Evolutionary conservation across 1,140 invertebrate genomes (phyloP).

Genomic region (Drosophila insularis): DNA sequence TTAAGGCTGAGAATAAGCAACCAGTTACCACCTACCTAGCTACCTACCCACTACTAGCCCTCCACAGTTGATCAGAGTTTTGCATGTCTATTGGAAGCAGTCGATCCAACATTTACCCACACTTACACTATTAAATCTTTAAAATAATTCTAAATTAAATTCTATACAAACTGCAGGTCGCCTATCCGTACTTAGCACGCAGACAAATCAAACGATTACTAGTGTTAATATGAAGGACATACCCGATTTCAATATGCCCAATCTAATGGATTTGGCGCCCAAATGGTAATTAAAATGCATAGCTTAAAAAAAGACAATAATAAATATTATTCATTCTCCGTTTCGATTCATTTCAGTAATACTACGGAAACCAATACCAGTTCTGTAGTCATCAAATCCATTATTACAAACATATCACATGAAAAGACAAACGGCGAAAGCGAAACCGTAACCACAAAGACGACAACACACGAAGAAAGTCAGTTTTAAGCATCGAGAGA

Average conservation of each 20-base stretch:
- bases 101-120: background rate
- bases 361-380: conserved; percentile 77
- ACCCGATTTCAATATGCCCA: conserved; percentile 70
- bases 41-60: background rate
- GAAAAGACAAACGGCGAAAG: conserved; percentile 78
- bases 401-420: conserved; percentile 81
- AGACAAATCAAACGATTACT: conserved; percentile 77
- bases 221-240: conserved; percentile 77
- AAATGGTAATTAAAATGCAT: conserved; percentile 49
- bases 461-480: conserved; percentile 74
- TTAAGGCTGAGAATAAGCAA: conserved; percentile 13
- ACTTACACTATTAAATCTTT: background rate
- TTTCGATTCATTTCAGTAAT: conserved; percentile 52
- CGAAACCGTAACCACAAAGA: conserved; percentile 65
- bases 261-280: conserved; percentile 70
- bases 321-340: too few species aligned
- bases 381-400: conserved; percentile 81
- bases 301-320: too few species aligned
- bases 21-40: background rate
- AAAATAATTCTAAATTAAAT: conserved; percentile 13
- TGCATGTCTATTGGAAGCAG: conserved; percentile 21
- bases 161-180: conserved; percentile 63
- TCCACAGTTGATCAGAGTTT: conserved; percentile 18
- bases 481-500: conserved; percentile 59
- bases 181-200: conserved; percentile 79